Conservation (phyloP, 2,797 vertebrate species). For the Neosilurus mollespiculum region DNA sequence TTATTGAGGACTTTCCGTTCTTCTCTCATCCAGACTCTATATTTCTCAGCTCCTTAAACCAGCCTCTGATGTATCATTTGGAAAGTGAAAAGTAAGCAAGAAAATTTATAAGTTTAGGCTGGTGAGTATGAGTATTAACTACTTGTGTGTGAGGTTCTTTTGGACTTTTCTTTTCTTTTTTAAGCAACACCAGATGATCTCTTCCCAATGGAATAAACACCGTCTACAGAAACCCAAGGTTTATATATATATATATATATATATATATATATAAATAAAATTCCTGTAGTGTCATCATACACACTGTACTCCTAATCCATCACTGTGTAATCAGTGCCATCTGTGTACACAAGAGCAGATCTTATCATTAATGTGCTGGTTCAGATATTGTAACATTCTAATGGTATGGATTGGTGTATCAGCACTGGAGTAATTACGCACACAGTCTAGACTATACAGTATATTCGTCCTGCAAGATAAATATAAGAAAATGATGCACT, state of each 20-base stretch:
- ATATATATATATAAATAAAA: too few relatives aligned
- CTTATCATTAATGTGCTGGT: neutral
- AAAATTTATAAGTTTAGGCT: slow-evolving; percentile 15
- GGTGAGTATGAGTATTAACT: slow-evolving; percentile 7
- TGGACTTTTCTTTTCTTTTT: neutral
- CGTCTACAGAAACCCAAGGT: neutral
- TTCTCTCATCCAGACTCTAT: slow-evolving; percentile 53
- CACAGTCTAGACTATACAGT: neutral
- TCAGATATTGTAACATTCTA: neutral
- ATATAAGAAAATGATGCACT: neutral
- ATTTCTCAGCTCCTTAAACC: slow-evolving; percentile 13
- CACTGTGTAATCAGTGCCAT: neutral
- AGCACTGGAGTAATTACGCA: neutral
- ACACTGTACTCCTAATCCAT: neutral
- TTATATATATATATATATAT: too few relatives aligned
- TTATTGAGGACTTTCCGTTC: slow-evolving; percentile 71
- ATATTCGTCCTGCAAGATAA: neutral
- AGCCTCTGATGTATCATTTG: slow-evolving; percentile 22
- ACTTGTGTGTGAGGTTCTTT: slow-evolving; percentile 21
- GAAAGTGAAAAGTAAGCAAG: slow-evolving; percentile 26
- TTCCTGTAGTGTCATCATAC: slow-evolving; percentile 9
- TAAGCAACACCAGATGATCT: slow-evolving; percentile 20
- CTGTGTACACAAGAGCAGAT: neutral
- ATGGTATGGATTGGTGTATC: neutral
- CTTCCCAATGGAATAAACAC: slow-evolving; percentile 6